Percentiles rank a stretch among this genome's conserved stretches.
Evolutionary conservation across 2,888 invertebrate genomes (phyloP).

Genomic region (Cerastis leucographa): DNA sequence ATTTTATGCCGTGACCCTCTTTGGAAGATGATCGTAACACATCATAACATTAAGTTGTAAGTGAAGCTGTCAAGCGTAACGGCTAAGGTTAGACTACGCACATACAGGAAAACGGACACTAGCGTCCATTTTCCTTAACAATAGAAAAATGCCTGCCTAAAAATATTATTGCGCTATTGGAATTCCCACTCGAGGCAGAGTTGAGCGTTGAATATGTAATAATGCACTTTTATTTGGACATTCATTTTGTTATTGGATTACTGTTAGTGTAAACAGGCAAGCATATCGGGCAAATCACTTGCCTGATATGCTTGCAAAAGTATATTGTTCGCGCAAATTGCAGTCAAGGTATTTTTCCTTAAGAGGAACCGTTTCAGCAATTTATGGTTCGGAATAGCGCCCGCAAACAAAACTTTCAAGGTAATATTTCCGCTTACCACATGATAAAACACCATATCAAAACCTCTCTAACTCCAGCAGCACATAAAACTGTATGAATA

Average conservation of each 20-base stretch:
- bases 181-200: not conserved
- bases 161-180: not conserved
- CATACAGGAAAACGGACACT: not conserved
- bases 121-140: not conserved
- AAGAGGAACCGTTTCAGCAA: not conserved
- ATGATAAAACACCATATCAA: conserved; percentile 20
- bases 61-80: not conserved
- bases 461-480: conserved; percentile 9
- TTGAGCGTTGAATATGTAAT: not conserved
- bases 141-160: not conserved
- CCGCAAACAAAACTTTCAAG: not conserved
- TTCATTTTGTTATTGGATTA: too few species aligned
- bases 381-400: conserved; percentile 13
- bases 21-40: conserved; percentile 20
- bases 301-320: not conserved
- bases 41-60: not conserved
- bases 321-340: not conserved
- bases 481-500: conserved; percentile 27
- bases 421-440: not conserved
- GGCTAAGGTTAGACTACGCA: conserved; percentile 7
- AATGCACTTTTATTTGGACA: not conserved
- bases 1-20: conserved; percentile 45
- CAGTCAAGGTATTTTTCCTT: not conserved
- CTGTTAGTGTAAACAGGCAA: not conserved
- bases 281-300: too few species aligned